Evolutionary conservation across 2,113 vertebrate species (phyloP).

Genomic region (Larimichthys crocea): DNA sequence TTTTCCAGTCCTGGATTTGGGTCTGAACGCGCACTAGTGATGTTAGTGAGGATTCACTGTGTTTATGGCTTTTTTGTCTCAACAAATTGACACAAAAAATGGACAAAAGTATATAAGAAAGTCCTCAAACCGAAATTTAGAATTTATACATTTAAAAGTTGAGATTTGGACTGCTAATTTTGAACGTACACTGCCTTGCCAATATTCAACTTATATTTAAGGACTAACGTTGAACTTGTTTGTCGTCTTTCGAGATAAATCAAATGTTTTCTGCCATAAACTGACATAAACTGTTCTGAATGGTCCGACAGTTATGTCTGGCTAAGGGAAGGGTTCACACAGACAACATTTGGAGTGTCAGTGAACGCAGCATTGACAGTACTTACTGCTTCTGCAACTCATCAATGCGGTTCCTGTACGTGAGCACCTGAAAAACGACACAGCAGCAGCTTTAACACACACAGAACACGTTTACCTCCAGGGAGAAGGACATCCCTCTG

Average conservation of each 20-base stretch:
- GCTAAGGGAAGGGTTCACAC: conserved; percentile 14
- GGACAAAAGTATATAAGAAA: background rate
- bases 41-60: background rate
- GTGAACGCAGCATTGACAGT: conserved; percentile 44
- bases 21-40: too few species aligned
- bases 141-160: background rate
- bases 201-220: background rate
- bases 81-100: background rate
- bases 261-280: conserved; percentile 35
- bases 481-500: conserved; percentile 20
- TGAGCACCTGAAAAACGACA: conserved; percentile 90
- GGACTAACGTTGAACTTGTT: background rate
- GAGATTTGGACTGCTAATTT: background rate
- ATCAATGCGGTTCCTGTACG: conserved; percentile 92
- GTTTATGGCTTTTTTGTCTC: conserved; percentile 34
- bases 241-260: background rate
- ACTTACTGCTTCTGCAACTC: conserved; percentile 95
- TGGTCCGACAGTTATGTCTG: conserved; percentile 23
- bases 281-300: conserved; percentile 35
- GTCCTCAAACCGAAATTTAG: background rate
- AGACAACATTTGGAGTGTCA: background rate
- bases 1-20: too few species aligned
- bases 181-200: too few species aligned
- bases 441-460: conserved; percentile 67
- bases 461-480: conserved; percentile 31